These are phyloP conservation scores for Drosophila atripex DNA, from an alignment of 2,888 invertebrate species.

Conservation along the genomic window DNA sequence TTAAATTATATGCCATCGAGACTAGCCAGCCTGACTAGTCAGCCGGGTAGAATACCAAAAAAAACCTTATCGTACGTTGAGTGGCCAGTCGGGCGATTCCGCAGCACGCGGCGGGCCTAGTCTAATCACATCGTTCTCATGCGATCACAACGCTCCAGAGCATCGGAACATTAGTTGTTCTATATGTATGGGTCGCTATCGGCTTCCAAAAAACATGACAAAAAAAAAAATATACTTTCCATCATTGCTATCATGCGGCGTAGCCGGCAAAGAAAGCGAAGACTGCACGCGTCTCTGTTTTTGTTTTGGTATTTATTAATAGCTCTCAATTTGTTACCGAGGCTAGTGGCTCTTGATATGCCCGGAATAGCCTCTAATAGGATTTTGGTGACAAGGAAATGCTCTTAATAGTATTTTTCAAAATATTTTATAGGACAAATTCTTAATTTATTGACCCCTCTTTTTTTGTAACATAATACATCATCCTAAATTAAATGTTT, in stretches of 20 bases:
- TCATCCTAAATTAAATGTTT: background rate
- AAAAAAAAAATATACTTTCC: constrained; percentile 24
- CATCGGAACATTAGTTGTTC: constrained; percentile 35
- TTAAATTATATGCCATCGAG: constrained; percentile 54
- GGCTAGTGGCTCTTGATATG: constrained; percentile 29
- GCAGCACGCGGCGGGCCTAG: constrained; percentile 57
- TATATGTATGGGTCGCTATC: constrained; percentile 33
- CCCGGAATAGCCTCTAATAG: background rate
- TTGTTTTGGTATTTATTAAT: constrained; percentile 61
- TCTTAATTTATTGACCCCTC: background rate
- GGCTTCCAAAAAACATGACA: constrained; percentile 40
- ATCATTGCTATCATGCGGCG: constrained; percentile 52
- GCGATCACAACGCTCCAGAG: constrained; percentile 43
- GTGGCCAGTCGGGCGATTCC: constrained; percentile 17
- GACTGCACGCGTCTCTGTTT: constrained; percentile 67
- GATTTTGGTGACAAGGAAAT: background rate
- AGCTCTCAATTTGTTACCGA: constrained; percentile 50
- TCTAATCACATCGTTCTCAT: constrained; percentile 66
- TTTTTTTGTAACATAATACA: background rate
- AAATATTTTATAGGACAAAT: background rate
- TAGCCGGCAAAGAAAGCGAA: constrained; percentile 41
- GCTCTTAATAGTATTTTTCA: background rate
- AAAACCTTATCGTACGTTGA: constrained; percentile 55
- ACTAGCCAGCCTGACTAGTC: constrained; percentile 46
- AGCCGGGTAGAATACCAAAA: constrained; percentile 28